A percentile compares a stretch with the other conserved stretches of the same genome.
Evolutionary conservation across 1,140 invertebrate genomes (phyloP).

Genomic region (Formica exsecta): DNA sequence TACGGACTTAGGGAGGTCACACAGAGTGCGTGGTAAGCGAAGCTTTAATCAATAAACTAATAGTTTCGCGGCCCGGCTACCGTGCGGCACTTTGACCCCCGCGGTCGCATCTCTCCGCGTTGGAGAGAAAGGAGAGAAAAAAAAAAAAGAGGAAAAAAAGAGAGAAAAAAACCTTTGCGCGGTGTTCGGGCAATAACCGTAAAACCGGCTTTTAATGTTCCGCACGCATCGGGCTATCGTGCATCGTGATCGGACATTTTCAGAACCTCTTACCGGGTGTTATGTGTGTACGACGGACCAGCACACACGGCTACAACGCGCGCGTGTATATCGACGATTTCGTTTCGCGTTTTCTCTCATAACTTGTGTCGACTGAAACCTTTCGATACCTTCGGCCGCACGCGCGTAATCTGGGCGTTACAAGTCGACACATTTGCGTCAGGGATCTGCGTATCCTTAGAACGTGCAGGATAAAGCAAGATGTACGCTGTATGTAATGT

Average conservation of each 20-base stretch:
- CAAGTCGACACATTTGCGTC: neutral
- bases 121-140: neutral
- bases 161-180: slow-evolving; percentile 58
- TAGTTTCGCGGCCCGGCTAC: slow-evolving; percentile 75
- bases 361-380: slow-evolving; percentile 59
- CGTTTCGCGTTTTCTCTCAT: slow-evolving; percentile 72
- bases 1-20: slow-evolving; percentile 63
- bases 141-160: neutral
- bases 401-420: slow-evolving; percentile 1
- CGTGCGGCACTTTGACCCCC: slow-evolving; percentile 77
- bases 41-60: slow-evolving; percentile 74
- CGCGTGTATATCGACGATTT: slow-evolving; percentile 52
- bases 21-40: slow-evolving; percentile 46
- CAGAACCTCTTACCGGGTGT: slow-evolving; percentile 71
- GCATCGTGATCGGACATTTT: slow-evolving; percentile 76
- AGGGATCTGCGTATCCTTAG: slow-evolving; percentile 15
- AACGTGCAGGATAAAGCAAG: neutral
- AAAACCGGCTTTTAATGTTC: slow-evolving; percentile 82
- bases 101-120: neutral
- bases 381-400: slow-evolving; percentile 39
- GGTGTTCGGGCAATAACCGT: slow-evolving; percentile 76
- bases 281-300: neutral
- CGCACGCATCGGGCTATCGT: slow-evolving; percentile 74
- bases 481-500: too few species aligned
- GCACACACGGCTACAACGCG: neutral